phyloP scores from a whole-genome alignment of 2,888 invertebrate species.

The Cloeon dipterum region DNA sequence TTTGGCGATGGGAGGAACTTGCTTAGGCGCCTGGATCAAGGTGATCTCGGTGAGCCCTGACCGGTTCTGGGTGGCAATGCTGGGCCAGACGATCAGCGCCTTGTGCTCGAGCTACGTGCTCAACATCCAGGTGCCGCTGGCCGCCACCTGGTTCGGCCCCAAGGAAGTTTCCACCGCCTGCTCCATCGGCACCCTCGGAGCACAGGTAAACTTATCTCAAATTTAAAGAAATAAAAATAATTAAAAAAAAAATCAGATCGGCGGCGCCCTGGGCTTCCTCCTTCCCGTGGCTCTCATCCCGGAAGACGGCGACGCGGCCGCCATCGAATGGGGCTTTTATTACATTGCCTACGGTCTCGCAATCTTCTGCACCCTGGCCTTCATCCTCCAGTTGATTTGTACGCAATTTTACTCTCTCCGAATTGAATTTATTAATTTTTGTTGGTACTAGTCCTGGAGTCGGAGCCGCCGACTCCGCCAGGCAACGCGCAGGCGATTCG shows the following conservation, averaged over 20 bases:
- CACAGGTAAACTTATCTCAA: no score
- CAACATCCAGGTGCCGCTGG: not conserved
- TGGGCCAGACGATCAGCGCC: not conserved
- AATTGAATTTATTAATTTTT: no score
- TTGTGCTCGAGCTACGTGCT: not conserved
- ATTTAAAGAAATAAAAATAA: no score
- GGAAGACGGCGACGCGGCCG: not conserved
- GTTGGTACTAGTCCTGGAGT: not conserved
- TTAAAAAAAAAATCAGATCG: no score
- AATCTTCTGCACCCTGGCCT: not conserved
- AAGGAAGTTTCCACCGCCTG: not conserved
- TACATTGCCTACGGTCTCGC: not conserved
- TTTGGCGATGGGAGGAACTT: not conserved
- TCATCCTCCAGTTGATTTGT: not conserved
- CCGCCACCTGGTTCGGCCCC: not conserved
- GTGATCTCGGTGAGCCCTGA: not conserved
- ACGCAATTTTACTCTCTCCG: no score
- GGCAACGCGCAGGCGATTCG: not conserved
- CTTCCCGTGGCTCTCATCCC: not conserved
- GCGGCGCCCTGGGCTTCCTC: not conserved
- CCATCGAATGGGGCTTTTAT: not conserved
- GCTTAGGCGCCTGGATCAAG: not conserved
- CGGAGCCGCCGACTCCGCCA: not conserved
- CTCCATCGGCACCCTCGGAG: not conserved
- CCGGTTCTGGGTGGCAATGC: not conserved